Conservation (phyloP, 1,140 invertebrate species). For the Araneus ventricosus region DNA sequence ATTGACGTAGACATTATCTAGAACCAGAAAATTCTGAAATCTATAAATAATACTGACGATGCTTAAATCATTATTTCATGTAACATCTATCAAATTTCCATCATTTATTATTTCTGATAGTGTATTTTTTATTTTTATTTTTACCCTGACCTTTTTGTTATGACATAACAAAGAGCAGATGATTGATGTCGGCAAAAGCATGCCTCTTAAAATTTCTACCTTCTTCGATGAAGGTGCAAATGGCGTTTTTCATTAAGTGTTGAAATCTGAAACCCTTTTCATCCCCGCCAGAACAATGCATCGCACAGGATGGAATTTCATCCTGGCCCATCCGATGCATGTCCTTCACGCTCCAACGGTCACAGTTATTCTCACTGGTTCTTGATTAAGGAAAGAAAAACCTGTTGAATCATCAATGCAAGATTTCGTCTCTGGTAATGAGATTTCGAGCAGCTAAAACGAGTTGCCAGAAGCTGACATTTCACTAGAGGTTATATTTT, state of each 20-base stretch:
- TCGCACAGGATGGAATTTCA: constrained; percentile 51
- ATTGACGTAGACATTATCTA: too few species aligned
- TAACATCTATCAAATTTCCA: too few species aligned
- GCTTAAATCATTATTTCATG: too few species aligned
- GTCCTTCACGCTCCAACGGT: constrained; percentile 55
- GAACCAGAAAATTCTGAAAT: too few species aligned
- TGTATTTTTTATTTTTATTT: not conserved
- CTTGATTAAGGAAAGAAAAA: constrained; percentile 26
- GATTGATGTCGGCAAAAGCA: not conserved
- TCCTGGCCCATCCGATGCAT: not conserved
- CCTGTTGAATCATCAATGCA: constrained; percentile 37
- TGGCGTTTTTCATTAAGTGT: not conserved
- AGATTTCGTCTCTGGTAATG: constrained; percentile 33
- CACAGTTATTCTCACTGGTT: constrained; percentile 40
- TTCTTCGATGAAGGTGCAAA: not conserved
- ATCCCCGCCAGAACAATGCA: not conserved
- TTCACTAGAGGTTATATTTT: constrained; percentile 4
- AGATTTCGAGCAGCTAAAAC: constrained; percentile 12
- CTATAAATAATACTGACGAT: too few species aligned
- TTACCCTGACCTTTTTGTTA: not conserved
- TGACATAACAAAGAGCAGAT: not conserved
- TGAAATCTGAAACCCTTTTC: constrained; percentile 1
- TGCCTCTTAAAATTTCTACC: not conserved
- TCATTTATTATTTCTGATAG: too few species aligned
- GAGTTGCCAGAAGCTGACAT: not conserved